phyloP scores from a whole-genome alignment of 1,140 invertebrate genomes.

The Geopemphigus sp. region DNA sequence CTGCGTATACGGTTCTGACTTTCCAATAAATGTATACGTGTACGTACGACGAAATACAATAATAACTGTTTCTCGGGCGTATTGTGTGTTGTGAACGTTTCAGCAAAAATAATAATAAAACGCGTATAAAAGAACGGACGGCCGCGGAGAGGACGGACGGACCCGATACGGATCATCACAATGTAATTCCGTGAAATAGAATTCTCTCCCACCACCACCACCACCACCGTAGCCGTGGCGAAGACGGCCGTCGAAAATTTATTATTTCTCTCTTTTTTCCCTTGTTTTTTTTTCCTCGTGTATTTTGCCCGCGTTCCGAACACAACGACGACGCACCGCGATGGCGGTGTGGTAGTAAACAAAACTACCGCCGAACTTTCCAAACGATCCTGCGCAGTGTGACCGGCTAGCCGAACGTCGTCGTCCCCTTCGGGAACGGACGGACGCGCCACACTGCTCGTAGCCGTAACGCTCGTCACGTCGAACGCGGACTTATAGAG shows the following conservation, averaged over 20 bases:
- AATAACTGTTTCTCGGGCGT: slow-evolving; percentile 10
- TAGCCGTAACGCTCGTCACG: not conserved
- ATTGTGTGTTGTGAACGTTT: slow-evolving; percentile 14
- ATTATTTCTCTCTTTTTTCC: slow-evolving; percentile 22
- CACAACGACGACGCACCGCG: not conserved
- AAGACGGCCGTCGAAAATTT: slow-evolving; percentile 7
- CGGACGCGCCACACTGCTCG: slow-evolving; percentile 5
- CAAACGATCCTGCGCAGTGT: slow-evolving; percentile 37
- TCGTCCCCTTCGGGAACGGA: not conserved
- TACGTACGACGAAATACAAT: not conserved
- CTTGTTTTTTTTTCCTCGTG: slow-evolving; percentile 7
- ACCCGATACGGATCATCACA: slow-evolving; percentile 47
- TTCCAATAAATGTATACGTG: not conserved
- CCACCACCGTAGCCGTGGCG: not conserved
- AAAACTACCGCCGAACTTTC: slow-evolving; percentile 44
- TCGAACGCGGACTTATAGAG: not conserved
- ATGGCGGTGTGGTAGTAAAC: slow-evolving; percentile 2
- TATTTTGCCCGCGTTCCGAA: slow-evolving; percentile 12
- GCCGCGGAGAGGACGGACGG: slow-evolving; percentile 19
- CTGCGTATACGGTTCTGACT: not conserved
- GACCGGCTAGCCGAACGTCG: not conserved
- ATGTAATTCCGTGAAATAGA: slow-evolving; percentile 49
- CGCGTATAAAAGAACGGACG: slow-evolving; percentile 12
- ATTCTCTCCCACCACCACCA: slow-evolving; percentile 36
- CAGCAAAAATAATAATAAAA: slow-evolving; percentile 27